Percentiles rank a stretch among this genome's conserved stretches.
Evolutionary conservation across 2,797 vertebrate species (phyloP).

Genomic region (Leucoraja ocellata): DNA sequence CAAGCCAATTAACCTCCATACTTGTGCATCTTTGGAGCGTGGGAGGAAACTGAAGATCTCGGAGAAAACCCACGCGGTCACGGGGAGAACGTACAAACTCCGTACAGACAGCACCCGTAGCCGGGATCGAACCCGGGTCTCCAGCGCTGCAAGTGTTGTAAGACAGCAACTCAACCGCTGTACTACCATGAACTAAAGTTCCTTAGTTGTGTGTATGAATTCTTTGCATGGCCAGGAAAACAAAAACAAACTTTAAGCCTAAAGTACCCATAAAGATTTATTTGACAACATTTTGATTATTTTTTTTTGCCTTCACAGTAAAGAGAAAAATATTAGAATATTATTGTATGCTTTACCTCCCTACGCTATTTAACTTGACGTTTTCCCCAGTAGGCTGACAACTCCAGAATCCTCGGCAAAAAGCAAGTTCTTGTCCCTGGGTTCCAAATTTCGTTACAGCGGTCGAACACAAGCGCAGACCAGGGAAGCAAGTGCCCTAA

Average conservation of each 20-base stretch:
- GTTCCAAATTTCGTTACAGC: constrained; percentile 97
- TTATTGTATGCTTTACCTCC: not conserved
- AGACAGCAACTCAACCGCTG: too few relatives aligned
- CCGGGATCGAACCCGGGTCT: too few relatives aligned
- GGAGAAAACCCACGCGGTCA: too few relatives aligned
- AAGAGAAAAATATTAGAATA: not conserved
- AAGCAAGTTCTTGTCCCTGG: constrained; percentile 80
- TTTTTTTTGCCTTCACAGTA: not conserved
- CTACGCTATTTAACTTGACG: not conserved
- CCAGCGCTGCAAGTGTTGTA: too few relatives aligned
- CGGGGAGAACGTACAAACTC: not conserved
- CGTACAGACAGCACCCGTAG: not conserved
- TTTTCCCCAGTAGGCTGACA: constrained; percentile 64
- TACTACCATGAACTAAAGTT: not conserved
- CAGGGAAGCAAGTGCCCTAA: constrained; percentile 86
- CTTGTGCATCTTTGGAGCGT: too few relatives aligned
- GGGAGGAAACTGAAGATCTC: too few relatives aligned
- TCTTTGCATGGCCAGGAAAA: not conserved
- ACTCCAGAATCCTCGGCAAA: constrained; percentile 89
- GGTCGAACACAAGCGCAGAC: constrained; percentile 92
- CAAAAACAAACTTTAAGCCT: not conserved
- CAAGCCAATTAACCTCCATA: too few relatives aligned
- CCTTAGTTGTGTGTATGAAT: not conserved
- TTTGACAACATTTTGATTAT: not conserved
- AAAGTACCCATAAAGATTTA: not conserved